Base-by-base conservation (phyloP, 2,888 invertebrate species). In the Apeira syringaria region DNA sequence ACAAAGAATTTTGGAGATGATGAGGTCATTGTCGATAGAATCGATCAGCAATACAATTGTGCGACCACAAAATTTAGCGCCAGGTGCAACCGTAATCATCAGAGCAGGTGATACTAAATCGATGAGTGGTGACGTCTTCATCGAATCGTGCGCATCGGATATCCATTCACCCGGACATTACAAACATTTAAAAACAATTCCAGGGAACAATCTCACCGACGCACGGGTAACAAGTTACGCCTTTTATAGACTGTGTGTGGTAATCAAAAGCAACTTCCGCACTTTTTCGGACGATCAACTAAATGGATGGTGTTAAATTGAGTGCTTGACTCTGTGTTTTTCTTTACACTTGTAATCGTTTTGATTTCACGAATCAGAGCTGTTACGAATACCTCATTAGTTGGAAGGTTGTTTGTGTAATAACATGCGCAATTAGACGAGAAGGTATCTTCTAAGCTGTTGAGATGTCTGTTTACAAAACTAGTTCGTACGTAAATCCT, bases 141-240 rank as follows among this genome's bases (percentile, higher is more conserved):
- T 79, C 61, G 74, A 63, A 80, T 74, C 83, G 84, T 80, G 85
- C 84, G 81, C 73, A 71, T 61, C 84, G 59, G 80, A 84, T 83
- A 60, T 59, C 61, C 58, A 64, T 69, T 74, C 51, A 60, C 59
- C 74, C 75, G 72, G 55, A 61, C 61, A 68, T 72, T 71, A 69
- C 47, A 46, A 58, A 47, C 46, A 61, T 59, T 70, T 60, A 62
- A 62, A 56, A 64, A 59, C 60, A 64, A 74, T 72, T 68, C 64
- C 59, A n/a, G n/a, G n/a, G n/a, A n/a, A n/a, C n/a, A 53, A 59
- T 53, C 50, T 50, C 50, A 59, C 58, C 60, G 56, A 12, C 28
- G 53, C 52, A 43, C 35, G 38, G 15, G 4, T 15, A 24, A 22
- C 13, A 32, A 6, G 26, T 20, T 20, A 6, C 20, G 20, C 47